Conservation (phyloP, 2,113 vertebrate species). For the Sinocyclocheilus anshuiensis region DNA sequence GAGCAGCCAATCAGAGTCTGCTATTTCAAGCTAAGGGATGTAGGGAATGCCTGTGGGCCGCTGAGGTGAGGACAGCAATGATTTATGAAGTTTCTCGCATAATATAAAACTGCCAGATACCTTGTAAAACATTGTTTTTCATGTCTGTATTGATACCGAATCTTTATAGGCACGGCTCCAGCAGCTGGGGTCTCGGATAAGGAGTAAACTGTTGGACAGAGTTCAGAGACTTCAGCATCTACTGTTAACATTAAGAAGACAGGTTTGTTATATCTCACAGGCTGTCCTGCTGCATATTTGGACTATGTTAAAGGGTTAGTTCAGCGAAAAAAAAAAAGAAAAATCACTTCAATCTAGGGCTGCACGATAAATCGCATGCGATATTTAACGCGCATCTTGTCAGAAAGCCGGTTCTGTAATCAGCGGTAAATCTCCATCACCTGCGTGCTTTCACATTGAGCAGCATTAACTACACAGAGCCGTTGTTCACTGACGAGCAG, state of each 20-base stretch:
- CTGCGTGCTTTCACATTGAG: too few relatives aligned
- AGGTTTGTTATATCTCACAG: conserved; percentile 63
- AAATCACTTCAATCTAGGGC: neutral
- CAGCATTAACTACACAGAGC: too few relatives aligned
- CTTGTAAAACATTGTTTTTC: neutral
- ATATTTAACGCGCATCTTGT: too few relatives aligned
- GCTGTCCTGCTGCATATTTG: neutral
- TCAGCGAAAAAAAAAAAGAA: neutral
- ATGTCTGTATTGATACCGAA: too few relatives aligned
- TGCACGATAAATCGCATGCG: too few relatives aligned
- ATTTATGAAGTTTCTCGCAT: neutral
- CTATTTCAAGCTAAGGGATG: conserved; percentile 72
- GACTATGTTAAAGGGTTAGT: neutral
- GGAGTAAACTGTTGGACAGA: conserved; percentile 70
- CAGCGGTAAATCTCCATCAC: too few relatives aligned
- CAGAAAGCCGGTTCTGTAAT: too few relatives aligned
- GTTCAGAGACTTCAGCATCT: conserved; percentile 68
- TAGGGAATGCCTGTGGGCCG: conserved; percentile 61
- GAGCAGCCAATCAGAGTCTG: conserved; percentile 73
- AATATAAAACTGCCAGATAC: conserved; percentile 14
- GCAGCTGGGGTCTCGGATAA: conserved; percentile 68
- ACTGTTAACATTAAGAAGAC: conserved; percentile 68
- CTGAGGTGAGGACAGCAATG: conserved; percentile 64
- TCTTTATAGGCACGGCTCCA: conserved; percentile 69
- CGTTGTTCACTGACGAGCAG: too few relatives aligned